A percentile compares a stretch with the other conserved stretches of the same genome.
These are phyloP conservation scores for Hydrotaea diabolus DNA, from an alignment of 2,888 invertebrate species.

Conservation along the genomic window DNA sequence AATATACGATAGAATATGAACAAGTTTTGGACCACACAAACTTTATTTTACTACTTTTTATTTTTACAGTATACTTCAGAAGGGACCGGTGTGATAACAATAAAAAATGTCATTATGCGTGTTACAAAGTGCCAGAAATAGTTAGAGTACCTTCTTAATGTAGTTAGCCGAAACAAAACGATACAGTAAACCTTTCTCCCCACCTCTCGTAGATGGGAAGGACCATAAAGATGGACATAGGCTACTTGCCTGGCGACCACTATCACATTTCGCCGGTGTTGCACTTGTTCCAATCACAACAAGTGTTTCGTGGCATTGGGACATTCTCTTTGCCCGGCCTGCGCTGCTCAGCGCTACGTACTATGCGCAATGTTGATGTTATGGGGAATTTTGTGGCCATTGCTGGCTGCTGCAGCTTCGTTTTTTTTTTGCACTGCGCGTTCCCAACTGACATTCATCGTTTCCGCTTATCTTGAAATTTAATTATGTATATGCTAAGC, in stretches of 20 bases:
- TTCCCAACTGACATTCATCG: conserved; percentile 68
- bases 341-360: not conserved
- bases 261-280: not conserved
- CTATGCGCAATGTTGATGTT: conserved; percentile 20
- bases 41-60: no score
- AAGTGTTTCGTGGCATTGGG: conserved; percentile 41
- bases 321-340: conserved; percentile 26
- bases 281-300: conserved; percentile 50
- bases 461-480: conserved; percentile 71
- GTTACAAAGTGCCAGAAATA: no score
- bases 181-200: no score
- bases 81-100: no score
- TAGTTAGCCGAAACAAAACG: no score
- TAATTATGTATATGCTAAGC: conserved; percentile 71
- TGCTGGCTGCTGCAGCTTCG: not conserved
- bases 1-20: no score
- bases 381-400: not conserved
- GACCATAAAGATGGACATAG: not conserved
- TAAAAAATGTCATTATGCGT: no score
- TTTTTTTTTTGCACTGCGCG: conserved; percentile 40
- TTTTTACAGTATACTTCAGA: no score
- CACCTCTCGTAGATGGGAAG: no score
- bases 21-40: no score
- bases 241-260: not conserved
- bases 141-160: no score